These are phyloP conservation scores for Chelonoidis abingdonii DNA, from an alignment of 2,113 vertebrate species.

Conservation along the genomic window DNA sequence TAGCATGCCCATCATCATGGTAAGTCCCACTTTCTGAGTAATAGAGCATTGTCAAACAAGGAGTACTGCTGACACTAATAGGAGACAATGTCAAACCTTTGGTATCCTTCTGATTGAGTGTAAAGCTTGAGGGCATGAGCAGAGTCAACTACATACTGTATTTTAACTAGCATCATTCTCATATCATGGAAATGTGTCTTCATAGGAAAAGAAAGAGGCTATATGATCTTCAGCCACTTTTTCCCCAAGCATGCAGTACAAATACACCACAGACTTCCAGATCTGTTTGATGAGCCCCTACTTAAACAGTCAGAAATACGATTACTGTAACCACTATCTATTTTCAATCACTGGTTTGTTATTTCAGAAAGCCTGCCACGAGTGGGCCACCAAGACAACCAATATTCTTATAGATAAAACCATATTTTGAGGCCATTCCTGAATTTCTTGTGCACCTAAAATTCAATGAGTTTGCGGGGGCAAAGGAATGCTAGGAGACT, in stretches of 20 bases:
- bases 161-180: not conserved
- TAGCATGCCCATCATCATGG: not conserved
- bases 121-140: not conserved
- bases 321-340: no score
- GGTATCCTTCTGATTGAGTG: not conserved
- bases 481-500: not conserved
- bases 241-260: not conserved
- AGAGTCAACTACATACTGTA: not conserved
- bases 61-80: not conserved
- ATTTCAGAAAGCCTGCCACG: no score
- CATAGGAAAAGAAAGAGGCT: not conserved
- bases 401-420: not conserved
- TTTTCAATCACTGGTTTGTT: no score
- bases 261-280: not conserved
- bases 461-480: not conserved
- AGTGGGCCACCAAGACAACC: not conserved
- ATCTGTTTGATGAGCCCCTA: not conserved
- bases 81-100: not conserved
- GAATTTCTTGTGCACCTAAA: not conserved
- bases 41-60: not conserved
- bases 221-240: not conserved
- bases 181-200: not conserved
- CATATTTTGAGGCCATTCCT: not conserved
- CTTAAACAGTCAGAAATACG: not conserved
- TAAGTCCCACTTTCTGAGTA: not conserved